Conservation (phyloP, 2,888 invertebrate genomes). For the Alsophila aescularia region DNA sequence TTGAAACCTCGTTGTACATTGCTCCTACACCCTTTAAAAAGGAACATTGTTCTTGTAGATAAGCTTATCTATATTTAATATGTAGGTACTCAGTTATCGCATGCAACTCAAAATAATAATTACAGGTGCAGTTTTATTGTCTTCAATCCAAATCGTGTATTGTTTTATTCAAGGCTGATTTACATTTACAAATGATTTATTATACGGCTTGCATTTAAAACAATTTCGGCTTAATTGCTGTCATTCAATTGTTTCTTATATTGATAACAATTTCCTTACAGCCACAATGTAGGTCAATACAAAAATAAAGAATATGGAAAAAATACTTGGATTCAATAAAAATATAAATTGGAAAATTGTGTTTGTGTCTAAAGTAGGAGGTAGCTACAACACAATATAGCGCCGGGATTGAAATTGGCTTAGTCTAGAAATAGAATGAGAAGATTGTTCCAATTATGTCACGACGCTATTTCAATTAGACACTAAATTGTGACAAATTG, state of each 20-base stretch:
- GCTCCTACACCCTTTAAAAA: too few relatives aligned
- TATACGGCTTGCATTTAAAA: not conserved
- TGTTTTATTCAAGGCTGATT: not conserved
- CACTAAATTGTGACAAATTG: slow-evolving; percentile 36
- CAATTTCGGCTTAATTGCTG: slow-evolving; percentile 6
- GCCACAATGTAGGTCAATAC: not conserved
- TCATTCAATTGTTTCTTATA: slow-evolving; percentile 5
- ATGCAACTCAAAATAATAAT: too few relatives aligned
- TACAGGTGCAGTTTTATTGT: not conserved
- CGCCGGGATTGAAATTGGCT: slow-evolving; percentile 40
- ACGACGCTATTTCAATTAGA: slow-evolving; percentile 47
- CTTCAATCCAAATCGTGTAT: not conserved
- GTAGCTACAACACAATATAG: not conserved
- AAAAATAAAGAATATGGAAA: not conserved
- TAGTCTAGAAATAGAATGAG: slow-evolving; percentile 52
- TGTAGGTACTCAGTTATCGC: too few relatives aligned
- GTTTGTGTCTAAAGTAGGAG: too few relatives aligned
- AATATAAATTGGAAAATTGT: too few relatives aligned
- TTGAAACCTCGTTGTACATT: too few relatives aligned
- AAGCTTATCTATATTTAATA: too few relatives aligned
- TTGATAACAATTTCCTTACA: not conserved
- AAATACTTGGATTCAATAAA: too few relatives aligned
- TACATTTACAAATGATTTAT: not conserved
- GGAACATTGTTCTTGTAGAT: too few relatives aligned
- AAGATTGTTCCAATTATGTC: slow-evolving; percentile 53